These are phyloP conservation scores for Phaetusa simplex DNA, from an alignment of 2,113 vertebrate species.

Conservation along the genomic window DNA sequence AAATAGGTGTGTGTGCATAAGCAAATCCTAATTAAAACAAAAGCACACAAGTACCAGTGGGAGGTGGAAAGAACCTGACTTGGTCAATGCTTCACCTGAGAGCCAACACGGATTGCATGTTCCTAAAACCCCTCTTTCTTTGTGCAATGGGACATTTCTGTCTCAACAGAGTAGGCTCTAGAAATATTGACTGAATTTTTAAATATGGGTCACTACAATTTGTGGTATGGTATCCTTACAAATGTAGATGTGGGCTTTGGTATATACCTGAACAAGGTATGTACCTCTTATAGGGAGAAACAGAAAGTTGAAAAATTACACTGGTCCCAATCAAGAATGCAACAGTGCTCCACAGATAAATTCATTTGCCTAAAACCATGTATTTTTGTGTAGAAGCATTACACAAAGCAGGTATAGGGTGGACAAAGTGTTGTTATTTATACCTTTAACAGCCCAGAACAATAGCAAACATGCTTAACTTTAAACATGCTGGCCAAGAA, in stretches of 20 bases:
- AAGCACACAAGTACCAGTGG: fast-evolving
- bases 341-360: neutral
- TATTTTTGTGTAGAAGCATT: neutral
- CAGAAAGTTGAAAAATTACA: neutral
- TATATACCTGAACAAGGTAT: neutral
- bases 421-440: neutral
- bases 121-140: neutral
- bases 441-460: neutral
- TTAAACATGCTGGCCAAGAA: neutral
- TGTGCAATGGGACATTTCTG: neutral
- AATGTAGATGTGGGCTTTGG: neutral
- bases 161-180: neutral
- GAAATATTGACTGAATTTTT: neutral
- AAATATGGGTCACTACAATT: too few relatives aligned
- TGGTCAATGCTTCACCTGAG: neutral
- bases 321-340: neutral
- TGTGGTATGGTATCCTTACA: neutral
- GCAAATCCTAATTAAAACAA: neutral
- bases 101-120: too few relatives aligned
- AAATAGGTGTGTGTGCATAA: too few relatives aligned
- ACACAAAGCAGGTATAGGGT: neutral
- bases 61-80: neutral
- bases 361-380: neutral
- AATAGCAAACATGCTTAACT: neutral
- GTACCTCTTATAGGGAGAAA: neutral